Evolutionary conservation across 92 coral and sea anemone species (phyloP), one percentile per base, ranked within the genome.

Genomic region (Nematostella vectensis): DNA sequence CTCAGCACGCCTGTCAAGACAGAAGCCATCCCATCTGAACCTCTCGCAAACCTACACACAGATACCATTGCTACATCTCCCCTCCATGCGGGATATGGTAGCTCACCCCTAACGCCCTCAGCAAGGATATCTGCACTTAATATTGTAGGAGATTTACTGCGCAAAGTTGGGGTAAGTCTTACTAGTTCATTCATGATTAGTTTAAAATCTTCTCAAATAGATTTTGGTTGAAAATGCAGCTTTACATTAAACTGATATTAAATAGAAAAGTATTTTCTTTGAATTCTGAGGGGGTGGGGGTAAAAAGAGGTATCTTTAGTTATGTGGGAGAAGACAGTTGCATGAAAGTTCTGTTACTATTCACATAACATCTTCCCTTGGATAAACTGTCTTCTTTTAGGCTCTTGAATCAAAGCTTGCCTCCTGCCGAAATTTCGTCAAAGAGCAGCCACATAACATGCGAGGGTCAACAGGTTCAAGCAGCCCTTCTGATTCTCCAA

Each of bases 321-420:
- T n/a, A n/a, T n/a, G n/a, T n/a, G n/a, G n/a, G n/a, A n/a, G n/a
- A n/a, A n/a, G n/a, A n/a, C 42, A 8, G 15, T 36, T 36, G 8
- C 42, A 36, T 8, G 8, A 15, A 36, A 36, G 42, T 36, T 8
- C 42, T 36, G 15, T 36, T 36, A 8, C 15, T 8, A 36, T 36
- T 8, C 57, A 57, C n/a, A n/a, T n/a, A n/a, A n/a, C n/a, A n/a
- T n/a, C n/a, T n/a, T n/a, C n/a, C n/a, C n/a, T n/a, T n/a, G n/a
- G n/a, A n/a, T n/a, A n/a, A n/a, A 25, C 25, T 9, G 31, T 33
- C 17, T 45, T 43, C 12, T 15, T 51, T 8, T 49, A 91, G 98
- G 98, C 98, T 31, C 72, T 91, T 54, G 98, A 91, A 62, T 91
- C 98, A 47, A 91, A 91, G 63, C 93, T 91, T 52, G 98, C 98